Base-by-base conservation (phyloP, 2,888 invertebrate species). In the Mechanitis messenoides region DNA sequence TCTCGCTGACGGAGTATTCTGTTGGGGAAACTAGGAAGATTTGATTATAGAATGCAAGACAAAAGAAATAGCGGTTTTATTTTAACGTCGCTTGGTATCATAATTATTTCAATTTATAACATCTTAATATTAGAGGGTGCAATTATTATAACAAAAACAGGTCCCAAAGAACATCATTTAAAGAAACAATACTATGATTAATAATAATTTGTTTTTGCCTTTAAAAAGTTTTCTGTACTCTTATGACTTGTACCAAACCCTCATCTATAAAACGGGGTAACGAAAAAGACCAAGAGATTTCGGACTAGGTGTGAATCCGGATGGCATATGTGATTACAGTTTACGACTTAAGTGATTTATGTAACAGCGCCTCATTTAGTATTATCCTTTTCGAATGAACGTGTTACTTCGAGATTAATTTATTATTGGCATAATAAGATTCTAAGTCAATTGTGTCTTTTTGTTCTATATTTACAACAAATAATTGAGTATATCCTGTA, bases 211-310 rank as follows among this genome's bases (percentile, higher is more conserved):
- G 20, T 20, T 20, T 20, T 20, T 20, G 20, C 20, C 20, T 20
- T 20, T 20, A 20, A 20, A 20, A 20, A 20, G 12, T 7, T 20
- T 1, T 6, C 5, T 20, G 47, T 47, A 2, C 47, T 47, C 68
- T 57, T 58, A 11, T 68, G 33, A 64, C 74, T 79, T 78, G 63
- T 2, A 60, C 76, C 76, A 70, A n/a, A n/a, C 31, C 33, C 55
- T 59, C 46, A 64, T 61, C 69, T 75, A 78, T 85, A 83, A 85
- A 83, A 79, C 72, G 76, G 77, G 78, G 74, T 77, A 79, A 77
- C 80, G 83, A 85, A 82, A 84, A 83, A 85, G 84, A 86, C 85
- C 81, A 83, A 20, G 77, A 76, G 80, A 81, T 81, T 79, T 76
- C 68, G 74, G 78, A 77, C 79, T 77, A 83, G 80, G 86, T 85